A percentile compares a stretch with the other conserved stretches of the same genome.
Conservation (phyloP, 2,888 invertebrate species). For the Troilus luridus region DNA sequence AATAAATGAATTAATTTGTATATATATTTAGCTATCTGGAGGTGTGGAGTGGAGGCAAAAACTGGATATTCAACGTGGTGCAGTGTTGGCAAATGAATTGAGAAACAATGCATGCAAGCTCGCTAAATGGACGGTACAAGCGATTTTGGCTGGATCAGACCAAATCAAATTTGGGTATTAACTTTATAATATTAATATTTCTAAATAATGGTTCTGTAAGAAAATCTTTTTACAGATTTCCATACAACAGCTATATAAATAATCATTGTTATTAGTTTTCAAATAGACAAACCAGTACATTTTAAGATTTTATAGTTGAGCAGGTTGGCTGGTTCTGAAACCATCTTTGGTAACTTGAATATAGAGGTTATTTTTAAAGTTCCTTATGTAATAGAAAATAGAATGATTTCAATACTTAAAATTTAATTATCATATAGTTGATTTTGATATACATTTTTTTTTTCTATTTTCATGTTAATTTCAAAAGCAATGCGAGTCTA, state of each 20-base stretch:
- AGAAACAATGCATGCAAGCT: slow-evolving; percentile 99
- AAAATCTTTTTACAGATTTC: not conserved
- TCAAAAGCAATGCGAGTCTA: no score
- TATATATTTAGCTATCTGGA: slow-evolving; percentile 77
- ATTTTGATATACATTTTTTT: no score
- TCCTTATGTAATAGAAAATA: no score
- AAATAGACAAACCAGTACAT: not conserved
- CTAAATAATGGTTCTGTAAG: not conserved
- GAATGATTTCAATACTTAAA: no score
- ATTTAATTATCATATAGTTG: no score
- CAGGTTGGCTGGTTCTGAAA: no score
- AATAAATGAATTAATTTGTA: slow-evolving; percentile 70
- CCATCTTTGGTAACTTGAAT: no score
- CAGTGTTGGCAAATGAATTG: slow-evolving; percentile 97
- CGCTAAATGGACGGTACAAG: slow-evolving; percentile 98
- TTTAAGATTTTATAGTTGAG: no score
- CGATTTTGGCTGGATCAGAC: slow-evolving; percentile 94
- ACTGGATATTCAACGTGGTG: slow-evolving; percentile 96
- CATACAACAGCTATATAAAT: not conserved
- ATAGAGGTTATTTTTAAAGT: no score
- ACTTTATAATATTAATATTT: slow-evolving; percentile 5
- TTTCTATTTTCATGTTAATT: no score
- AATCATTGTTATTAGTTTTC: not conserved
- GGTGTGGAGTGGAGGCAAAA: slow-evolving; percentile 99
- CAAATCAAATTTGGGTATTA: slow-evolving; percentile 93